Evolutionary conservation across 92 coral and sea anemone genomes (phyloP).

Genomic region (Epizoanthus scotinus): DNA sequence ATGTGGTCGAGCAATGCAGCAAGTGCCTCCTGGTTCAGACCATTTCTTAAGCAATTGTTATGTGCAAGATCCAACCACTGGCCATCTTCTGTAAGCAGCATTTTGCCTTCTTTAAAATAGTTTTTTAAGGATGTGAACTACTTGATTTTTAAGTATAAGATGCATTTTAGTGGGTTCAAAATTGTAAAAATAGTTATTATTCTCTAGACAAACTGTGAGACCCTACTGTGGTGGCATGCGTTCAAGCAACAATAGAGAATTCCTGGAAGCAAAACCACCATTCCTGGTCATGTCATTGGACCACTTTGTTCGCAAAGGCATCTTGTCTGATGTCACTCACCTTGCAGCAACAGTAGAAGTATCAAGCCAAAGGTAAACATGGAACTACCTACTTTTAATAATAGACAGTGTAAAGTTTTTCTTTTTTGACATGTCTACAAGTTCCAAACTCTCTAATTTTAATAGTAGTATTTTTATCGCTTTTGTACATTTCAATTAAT

Average conservation of each 20-base stretch:
- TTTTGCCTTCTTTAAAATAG: neutral
- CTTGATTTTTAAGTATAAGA: neutral
- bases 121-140: neutral
- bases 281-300: slow-evolving; percentile 41
- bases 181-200: slow-evolving; percentile 33
- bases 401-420: too few species aligned
- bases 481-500: too few species aligned
- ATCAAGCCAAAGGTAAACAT: slow-evolving; percentile 24
- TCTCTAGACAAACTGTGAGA: slow-evolving; percentile 34
- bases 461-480: too few species aligned
- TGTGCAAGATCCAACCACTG: slow-evolving; percentile 52
- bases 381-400: too few species aligned
- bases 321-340: slow-evolving; percentile 25
- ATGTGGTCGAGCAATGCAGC: slow-evolving; percentile 54
- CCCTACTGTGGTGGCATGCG: slow-evolving; percentile 46
- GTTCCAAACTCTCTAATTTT: neutral
- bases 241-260: slow-evolving; percentile 36
- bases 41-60: slow-evolving; percentile 48
- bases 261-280: slow-evolving; percentile 29
- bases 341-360: slow-evolving; percentile 35
- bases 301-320: slow-evolving; percentile 41
- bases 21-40: slow-evolving; percentile 49
- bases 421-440: too few species aligned
- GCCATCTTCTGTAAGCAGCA: slow-evolving; percentile 51
- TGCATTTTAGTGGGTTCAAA: slow-evolving; percentile 17